phyloP scores from a whole-genome alignment of 2,888 invertebrate genomes.

The Barypeithes pellucidus region DNA sequence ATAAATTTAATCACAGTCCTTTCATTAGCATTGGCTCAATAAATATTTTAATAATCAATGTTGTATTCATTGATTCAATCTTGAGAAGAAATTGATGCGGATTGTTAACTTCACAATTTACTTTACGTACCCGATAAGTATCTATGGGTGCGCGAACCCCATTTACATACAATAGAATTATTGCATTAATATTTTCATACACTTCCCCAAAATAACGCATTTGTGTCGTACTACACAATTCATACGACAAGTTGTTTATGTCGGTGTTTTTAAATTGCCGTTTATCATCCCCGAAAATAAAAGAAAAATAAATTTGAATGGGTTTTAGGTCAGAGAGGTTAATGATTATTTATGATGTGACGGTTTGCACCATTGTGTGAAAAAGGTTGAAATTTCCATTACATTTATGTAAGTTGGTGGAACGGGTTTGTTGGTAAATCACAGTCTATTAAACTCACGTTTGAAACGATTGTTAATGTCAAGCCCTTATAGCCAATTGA shows the following conservation, averaged over 20 bases:
- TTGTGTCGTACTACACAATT: slow-evolving; percentile 42
- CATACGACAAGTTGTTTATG: slow-evolving; percentile 47
- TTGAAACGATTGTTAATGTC: too few relatives aligned
- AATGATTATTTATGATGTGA: slow-evolving; percentile 51
- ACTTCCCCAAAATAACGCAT: slow-evolving; percentile 63
- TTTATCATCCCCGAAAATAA: slow-evolving; percentile 51
- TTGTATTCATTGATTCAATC: slow-evolving; percentile 36
- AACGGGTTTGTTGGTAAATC: slow-evolving; percentile 5
- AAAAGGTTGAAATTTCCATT: slow-evolving; percentile 53
- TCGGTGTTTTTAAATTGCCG: slow-evolving; percentile 49
- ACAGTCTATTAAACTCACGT: not conserved
- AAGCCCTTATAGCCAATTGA: too few relatives aligned
- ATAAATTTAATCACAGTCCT: slow-evolving; percentile 12
- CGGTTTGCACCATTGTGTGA: slow-evolving; percentile 47
- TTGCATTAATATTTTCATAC: slow-evolving; percentile 65
- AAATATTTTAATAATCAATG: slow-evolving; percentile 39
- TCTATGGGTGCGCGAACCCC: slow-evolving; percentile 61
- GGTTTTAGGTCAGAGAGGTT: slow-evolving; percentile 47
- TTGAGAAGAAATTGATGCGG: slow-evolving; percentile 42
- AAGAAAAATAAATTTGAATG: slow-evolving; percentile 50
- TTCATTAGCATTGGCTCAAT: slow-evolving; percentile 35
- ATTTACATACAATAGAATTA: slow-evolving; percentile 66
- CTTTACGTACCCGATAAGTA: slow-evolving; percentile 59
- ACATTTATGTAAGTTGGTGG: slow-evolving; percentile 34
- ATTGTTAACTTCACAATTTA: slow-evolving; percentile 44